phyloP scores from a whole-genome alignment of 2,113 vertebrate species.

The Psilopogon haemacephalus region DNA sequence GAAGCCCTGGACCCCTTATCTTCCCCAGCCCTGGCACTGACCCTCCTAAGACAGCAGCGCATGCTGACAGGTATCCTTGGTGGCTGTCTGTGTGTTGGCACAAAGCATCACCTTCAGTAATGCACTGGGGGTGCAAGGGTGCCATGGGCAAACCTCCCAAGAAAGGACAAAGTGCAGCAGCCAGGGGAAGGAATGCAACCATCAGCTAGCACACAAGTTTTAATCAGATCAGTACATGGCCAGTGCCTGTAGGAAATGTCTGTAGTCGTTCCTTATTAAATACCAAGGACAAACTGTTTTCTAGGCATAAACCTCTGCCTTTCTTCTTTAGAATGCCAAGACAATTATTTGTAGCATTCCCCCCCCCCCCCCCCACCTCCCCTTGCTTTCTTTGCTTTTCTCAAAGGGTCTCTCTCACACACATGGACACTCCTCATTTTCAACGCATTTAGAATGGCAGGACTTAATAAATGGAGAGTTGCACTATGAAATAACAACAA shows the following conservation, averaged over 20 bases:
- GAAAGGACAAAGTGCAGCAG: background rate
- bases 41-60: background rate
- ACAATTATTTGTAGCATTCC: background rate
- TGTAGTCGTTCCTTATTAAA: background rate
- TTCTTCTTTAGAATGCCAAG: conserved; percentile 21
- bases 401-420: conserved; percentile 20
- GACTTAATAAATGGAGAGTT: conserved; percentile 42
- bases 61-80: background rate
- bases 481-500: conserved; percentile 41
- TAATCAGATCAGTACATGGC: conserved; percentile 6
- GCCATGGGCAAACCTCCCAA: background rate
- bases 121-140: background rate
- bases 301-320: conserved; percentile 34
- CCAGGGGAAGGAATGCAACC: background rate
- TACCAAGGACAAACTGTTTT: conserved; percentile 52
- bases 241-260: conserved; percentile 46
- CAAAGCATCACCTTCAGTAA: accelerated
- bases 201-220: background rate
- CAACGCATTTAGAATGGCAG: background rate
- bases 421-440: background rate
- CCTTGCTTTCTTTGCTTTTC: background rate
- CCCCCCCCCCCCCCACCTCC: background rate
- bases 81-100: accelerated
- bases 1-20: background rate
- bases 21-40: background rate